Percentiles rank a stretch among this genome's conserved stretches.
Conservation (phyloP, 2,888 invertebrate species). For the Fabriciana adippe region DNA sequence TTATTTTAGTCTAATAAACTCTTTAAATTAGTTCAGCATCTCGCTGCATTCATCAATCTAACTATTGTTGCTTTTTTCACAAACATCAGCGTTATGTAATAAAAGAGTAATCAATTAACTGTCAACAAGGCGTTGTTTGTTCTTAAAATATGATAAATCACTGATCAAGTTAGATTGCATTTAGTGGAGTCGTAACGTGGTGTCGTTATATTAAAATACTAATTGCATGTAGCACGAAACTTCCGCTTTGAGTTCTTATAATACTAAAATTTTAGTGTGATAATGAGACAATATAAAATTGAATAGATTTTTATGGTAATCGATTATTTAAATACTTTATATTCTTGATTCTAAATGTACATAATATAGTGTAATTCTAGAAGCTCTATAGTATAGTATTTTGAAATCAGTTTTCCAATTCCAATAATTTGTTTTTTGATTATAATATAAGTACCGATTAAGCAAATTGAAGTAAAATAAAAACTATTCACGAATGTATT, state of each 20-base stretch:
- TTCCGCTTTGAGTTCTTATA: slow-evolving; percentile 7
- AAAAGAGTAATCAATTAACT: slow-evolving; percentile 16
- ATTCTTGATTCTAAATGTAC: too few species aligned
- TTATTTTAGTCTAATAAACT: neutral
- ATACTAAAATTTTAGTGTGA: too few species aligned
- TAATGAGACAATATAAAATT: too few species aligned
- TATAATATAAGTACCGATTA: too few species aligned
- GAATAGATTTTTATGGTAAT: too few species aligned
- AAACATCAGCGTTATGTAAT: slow-evolving; percentile 14
- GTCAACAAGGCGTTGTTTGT: slow-evolving; percentile 18
- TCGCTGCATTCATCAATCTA: slow-evolving; percentile 2
- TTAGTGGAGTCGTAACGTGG: neutral
- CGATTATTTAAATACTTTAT: too few species aligned
- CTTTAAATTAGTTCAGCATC: neutral
- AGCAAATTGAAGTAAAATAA: too few species aligned
- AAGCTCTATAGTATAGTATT: too few species aligned
- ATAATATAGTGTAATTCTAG: too few species aligned
- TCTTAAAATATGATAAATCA: slow-evolving; percentile 17
- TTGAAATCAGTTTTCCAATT: too few species aligned
- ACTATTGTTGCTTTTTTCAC: slow-evolving; percentile 11
- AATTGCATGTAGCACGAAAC: neutral
- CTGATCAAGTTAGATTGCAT: neutral
- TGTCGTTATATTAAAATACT: slow-evolving; percentile 7
- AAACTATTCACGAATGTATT: too few species aligned
- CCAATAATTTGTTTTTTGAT: too few species aligned